Conservation (phyloP, 2,888 invertebrate genomes). For the Odontocolon sp. region DNA sequence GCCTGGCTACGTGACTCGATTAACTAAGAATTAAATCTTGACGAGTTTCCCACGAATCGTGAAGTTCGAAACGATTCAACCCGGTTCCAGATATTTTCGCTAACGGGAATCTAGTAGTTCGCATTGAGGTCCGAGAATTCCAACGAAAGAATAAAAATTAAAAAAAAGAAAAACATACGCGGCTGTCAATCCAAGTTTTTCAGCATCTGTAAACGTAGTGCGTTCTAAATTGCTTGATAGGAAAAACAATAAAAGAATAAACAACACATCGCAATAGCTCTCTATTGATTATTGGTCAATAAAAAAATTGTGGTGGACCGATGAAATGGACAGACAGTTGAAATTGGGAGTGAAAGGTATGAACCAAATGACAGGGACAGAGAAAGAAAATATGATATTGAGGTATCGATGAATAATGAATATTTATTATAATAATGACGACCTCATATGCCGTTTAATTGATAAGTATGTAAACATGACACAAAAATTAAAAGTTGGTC, state of each 20-base stretch:
- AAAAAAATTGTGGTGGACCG: background rate
- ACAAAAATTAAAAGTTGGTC: too few relatives aligned
- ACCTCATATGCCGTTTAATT: too few relatives aligned
- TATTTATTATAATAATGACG: too few relatives aligned
- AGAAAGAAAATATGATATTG: too few relatives aligned
- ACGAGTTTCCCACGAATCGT: slow-evolving; percentile 32
- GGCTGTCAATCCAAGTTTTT: too few relatives aligned
- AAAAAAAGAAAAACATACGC: too few relatives aligned
- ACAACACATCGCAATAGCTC: background rate
- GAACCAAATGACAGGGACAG: too few relatives aligned
- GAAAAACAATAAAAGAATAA: background rate
- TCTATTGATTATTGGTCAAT: slow-evolving; percentile 41
- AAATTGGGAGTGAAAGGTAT: too few relatives aligned
- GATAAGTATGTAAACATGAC: too few relatives aligned
- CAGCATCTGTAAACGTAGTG: background rate
- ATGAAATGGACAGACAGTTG: background rate
- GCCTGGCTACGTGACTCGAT: slow-evolving; percentile 59
- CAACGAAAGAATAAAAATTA: too few relatives aligned
- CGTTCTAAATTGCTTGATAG: slow-evolving; percentile 24
- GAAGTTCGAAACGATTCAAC: background rate
- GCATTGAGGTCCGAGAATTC: too few relatives aligned
- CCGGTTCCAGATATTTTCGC: background rate
- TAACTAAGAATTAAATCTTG: slow-evolving; percentile 60
- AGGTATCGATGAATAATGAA: too few relatives aligned
- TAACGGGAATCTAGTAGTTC: background rate